Conservation (phyloP, 1,140 invertebrate genomes). For the Drosophila funebris region DNA sequence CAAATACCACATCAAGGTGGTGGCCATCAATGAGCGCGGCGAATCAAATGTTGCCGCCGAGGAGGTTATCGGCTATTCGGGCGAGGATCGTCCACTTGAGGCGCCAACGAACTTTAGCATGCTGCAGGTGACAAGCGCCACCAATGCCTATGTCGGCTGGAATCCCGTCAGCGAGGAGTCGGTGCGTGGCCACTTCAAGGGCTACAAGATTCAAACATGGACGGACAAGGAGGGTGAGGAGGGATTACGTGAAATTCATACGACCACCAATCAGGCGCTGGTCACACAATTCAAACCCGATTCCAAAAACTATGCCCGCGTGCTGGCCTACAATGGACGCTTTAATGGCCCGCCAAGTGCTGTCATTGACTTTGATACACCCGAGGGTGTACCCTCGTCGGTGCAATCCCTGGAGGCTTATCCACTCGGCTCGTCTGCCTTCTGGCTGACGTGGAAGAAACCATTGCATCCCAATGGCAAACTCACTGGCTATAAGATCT, state of each 20-base stretch:
- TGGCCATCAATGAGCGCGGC: slow-evolving; percentile 95
- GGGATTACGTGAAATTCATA: slow-evolving; percentile 90
- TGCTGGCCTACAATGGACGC: slow-evolving; percentile 95
- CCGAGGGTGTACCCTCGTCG: slow-evolving; percentile 96
- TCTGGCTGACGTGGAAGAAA: slow-evolving; percentile 95
- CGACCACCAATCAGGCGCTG: slow-evolving; percentile 88
- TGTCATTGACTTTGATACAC: slow-evolving; percentile 92
- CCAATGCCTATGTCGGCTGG: slow-evolving; percentile 93
- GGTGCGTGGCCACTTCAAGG: slow-evolving; percentile 95
- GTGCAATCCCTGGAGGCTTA: slow-evolving; percentile 92
- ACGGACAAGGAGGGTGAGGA: slow-evolving; percentile 91
- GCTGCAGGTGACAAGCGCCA: slow-evolving; percentile 89
- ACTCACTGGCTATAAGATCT: slow-evolving; percentile 96
- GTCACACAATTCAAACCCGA: slow-evolving; percentile 95
- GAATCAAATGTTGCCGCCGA: slow-evolving; percentile 92
- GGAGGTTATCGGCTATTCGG: slow-evolving; percentile 95
- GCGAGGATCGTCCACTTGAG: slow-evolving; percentile 94
- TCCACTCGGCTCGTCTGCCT: slow-evolving; percentile 94
- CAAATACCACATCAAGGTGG: slow-evolving; percentile 95
- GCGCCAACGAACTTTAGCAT: slow-evolving; percentile 94
- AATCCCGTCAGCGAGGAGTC: slow-evolving; percentile 90
- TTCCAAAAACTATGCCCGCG: slow-evolving; percentile 94
- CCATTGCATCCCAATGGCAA: slow-evolving; percentile 97
- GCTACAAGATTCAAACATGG: slow-evolving; percentile 98
- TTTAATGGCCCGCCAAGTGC: slow-evolving; percentile 96